A percentile compares a stretch with the other conserved stretches of the same genome.
Evolutionary conservation across 2,797 vertebrate species (phyloP).

Genomic region (Craterocephalus amniculus): DNA sequence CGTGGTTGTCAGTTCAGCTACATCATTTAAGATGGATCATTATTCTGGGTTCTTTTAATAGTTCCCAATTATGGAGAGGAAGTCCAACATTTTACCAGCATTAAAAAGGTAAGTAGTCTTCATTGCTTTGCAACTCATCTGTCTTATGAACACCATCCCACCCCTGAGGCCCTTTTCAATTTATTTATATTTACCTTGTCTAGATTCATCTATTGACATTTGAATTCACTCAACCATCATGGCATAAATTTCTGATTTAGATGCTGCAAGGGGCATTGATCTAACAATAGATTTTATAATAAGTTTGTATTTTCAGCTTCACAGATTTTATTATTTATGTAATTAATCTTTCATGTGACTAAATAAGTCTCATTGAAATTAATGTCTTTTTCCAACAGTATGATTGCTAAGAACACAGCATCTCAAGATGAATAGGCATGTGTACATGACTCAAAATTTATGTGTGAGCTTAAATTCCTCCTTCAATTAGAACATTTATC

Average conservation of each 20-base stretch:
- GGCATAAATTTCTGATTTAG: background rate
- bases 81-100: background rate
- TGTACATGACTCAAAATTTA: background rate
- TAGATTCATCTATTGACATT: slow-evolving; percentile 12
- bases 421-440: background rate
- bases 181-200: slow-evolving; percentile 10
- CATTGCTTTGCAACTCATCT: background rate
- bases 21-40: background rate
- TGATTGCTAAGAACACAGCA: background rate
- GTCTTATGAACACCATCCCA: slow-evolving; percentile 8
- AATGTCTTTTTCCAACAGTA: background rate
- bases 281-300: slow-evolving; percentile 1
- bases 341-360: background rate
- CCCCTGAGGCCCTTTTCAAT: slow-evolving; percentile 1
- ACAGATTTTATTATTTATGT: background rate
- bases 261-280: background rate
- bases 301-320: background rate
- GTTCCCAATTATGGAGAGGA: too few relatives aligned
- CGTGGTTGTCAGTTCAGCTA: background rate
- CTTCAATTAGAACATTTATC: background rate
- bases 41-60: background rate
- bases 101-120: background rate
- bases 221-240: slow-evolving; percentile 3
- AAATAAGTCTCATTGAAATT: background rate
- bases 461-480: background rate